These are phyloP conservation scores for Passer domesticus DNA, from an alignment of 2,113 vertebrate species.

Conservation along the genomic window DNA sequence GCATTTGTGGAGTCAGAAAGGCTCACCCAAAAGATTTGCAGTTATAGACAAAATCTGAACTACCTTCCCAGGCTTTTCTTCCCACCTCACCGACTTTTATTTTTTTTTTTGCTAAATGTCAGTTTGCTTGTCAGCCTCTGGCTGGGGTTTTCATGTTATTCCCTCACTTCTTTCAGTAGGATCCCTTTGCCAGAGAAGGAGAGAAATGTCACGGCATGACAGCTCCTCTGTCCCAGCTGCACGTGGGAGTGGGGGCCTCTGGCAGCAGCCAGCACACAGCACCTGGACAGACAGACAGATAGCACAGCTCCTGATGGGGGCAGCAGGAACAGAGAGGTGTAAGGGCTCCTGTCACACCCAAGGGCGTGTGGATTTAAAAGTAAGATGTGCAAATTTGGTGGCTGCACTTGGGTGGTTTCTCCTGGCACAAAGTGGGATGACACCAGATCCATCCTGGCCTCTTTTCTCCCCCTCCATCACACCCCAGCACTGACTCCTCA, in stretches of 20 bases:
- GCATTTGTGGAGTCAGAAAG: background rate
- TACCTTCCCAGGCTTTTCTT: background rate
- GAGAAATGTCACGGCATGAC: background rate
- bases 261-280: rapidly evolving
- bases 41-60: rapidly evolving
- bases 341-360: background rate
- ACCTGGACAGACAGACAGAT: background rate
- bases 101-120: background rate
- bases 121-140: background rate
- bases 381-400: background rate
- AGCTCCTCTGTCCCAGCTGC: background rate
- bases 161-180: background rate
- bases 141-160: background rate
- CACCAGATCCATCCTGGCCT: rapidly evolving
- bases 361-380: background rate
- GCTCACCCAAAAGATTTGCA: background rate
- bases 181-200: background rate
- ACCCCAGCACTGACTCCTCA: background rate
- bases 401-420: background rate
- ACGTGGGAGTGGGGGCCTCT: rapidly evolving
- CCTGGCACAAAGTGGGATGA: background rate
- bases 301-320: background rate
- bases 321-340: background rate
- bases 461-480: background rate
- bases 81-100: background rate